Evolutionary conservation across 2,888 invertebrate species (phyloP).

Genomic region (Cryptops parisi): DNA sequence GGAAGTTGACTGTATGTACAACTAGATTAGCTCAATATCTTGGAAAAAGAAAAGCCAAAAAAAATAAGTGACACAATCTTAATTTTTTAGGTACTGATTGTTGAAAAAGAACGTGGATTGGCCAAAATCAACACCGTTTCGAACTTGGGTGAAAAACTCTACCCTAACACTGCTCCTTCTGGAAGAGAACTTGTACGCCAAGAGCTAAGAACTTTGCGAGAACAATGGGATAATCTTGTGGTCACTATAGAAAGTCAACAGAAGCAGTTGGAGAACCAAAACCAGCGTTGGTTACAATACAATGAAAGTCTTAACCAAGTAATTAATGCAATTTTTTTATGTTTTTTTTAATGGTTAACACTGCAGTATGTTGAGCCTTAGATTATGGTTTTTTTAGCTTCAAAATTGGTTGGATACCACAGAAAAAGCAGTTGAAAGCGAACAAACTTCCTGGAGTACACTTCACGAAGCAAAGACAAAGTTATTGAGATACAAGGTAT

Average conservation of each 20-base stretch:
- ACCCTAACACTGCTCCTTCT: constrained; percentile 80
- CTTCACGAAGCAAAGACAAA: constrained; percentile 73
- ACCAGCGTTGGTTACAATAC: constrained; percentile 66
- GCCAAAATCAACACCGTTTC: constrained; percentile 58
- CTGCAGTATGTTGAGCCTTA: no score
- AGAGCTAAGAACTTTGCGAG: constrained; percentile 61
- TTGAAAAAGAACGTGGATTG: constrained; percentile 72
- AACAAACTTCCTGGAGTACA: constrained; percentile 43
- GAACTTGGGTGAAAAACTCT: constrained; percentile 68
- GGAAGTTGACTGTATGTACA: constrained; percentile 19
- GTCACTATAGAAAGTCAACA: constrained; percentile 71
- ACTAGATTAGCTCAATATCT: no score
- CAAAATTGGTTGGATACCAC: constrained; percentile 72
- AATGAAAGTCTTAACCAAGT: constrained; percentile 69
- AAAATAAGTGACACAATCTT: not conserved
- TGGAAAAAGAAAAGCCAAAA: not conserved
- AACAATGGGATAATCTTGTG: constrained; percentile 74
- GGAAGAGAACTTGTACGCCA: constrained; percentile 80
- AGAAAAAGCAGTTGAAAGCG: constrained; percentile 44
- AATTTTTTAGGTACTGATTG: constrained; percentile 27
- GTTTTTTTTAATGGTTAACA: not conserved
- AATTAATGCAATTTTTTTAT: not conserved
- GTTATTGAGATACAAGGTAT: constrained; percentile 59
- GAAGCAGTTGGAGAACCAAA: constrained; percentile 67
- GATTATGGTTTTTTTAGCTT: constrained; percentile 26